Evolutionary conservation across 2,113 vertebrate genomes (phyloP).

Genomic region (Thalassarche chlororhynchos): DNA sequence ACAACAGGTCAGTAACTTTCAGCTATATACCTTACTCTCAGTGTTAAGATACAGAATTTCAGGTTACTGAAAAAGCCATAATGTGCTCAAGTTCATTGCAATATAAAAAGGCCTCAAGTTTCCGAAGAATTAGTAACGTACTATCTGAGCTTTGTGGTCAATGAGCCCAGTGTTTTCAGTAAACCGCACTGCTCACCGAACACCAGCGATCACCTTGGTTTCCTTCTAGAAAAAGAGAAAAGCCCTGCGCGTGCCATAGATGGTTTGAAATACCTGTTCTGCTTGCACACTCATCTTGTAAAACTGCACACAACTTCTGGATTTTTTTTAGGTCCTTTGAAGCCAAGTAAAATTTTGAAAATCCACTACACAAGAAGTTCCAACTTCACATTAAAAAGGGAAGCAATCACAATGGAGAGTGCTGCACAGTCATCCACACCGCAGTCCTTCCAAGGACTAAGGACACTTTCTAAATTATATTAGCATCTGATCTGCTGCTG

Average conservation of each 20-base stretch:
- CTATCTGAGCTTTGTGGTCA: not conserved
- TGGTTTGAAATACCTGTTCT: not conserved
- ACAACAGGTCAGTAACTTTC: not conserved
- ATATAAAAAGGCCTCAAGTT: not conserved
- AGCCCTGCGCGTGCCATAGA: not conserved
- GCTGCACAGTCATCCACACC: not conserved
- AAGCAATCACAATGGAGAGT: not conserved
- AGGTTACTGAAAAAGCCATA: not conserved
- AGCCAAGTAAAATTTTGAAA: not conserved
- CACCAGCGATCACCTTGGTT: rapidly evolving
- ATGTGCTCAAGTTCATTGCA: not conserved
- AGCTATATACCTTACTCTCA: not conserved
- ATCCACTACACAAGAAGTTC: not conserved
- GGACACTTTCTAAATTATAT: not conserved
- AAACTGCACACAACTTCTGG: not conserved
- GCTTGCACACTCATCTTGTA: not conserved
- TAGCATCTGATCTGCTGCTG: not conserved
- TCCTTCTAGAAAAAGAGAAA: not conserved
- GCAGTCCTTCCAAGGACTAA: not conserved
- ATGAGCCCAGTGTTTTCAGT: not conserved
- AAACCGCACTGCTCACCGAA: not conserved
- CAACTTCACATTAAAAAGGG: not conserved
- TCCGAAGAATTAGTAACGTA: not conserved
- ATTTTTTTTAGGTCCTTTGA: not conserved
- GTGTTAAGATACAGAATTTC: not conserved